Conservation (phyloP, 2,113 vertebrate genomes). For the Scomber colias region DNA sequence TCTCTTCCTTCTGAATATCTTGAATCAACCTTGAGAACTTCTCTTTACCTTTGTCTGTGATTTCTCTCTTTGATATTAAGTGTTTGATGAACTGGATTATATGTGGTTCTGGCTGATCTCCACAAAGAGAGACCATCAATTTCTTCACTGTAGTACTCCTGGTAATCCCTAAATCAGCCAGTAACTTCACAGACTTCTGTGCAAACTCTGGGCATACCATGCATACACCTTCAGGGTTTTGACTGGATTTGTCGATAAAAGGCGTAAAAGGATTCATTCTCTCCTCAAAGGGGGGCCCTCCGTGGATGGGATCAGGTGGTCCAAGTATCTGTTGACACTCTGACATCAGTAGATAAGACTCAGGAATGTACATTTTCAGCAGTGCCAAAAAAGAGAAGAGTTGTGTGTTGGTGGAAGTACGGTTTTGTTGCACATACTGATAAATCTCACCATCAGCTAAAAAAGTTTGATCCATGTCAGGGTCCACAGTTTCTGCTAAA, state of each 20-base stretch:
- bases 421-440: neutral
- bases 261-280: slow-evolving; percentile 50
- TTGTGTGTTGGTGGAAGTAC: neutral
- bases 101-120: fast-evolving
- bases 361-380: slow-evolving; percentile 49
- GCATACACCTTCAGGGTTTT: fast-evolving
- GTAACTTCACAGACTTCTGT: neutral
- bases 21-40: slow-evolving; percentile 66
- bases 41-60: fast-evolving
- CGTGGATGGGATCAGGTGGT: slow-evolving; percentile 46
- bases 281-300: slow-evolving; percentile 35
- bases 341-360: slow-evolving; percentile 37
- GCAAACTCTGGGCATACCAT: slow-evolving; percentile 24
- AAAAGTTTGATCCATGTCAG: neutral
- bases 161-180: neutral
- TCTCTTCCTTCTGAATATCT: neutral
- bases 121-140: neutral
- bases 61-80: slow-evolving; percentile 62
- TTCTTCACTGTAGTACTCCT: slow-evolving; percentile 24
- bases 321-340: slow-evolving; percentile 66
- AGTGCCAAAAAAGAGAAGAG: slow-evolving; percentile 65
- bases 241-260: slow-evolving; percentile 10
- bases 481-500: neutral
- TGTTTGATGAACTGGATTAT: slow-evolving; percentile 24
- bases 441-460: fast-evolving